phyloP scores from a whole-genome alignment of 1,140 invertebrate species.

The Ladona fulva region DNA sequence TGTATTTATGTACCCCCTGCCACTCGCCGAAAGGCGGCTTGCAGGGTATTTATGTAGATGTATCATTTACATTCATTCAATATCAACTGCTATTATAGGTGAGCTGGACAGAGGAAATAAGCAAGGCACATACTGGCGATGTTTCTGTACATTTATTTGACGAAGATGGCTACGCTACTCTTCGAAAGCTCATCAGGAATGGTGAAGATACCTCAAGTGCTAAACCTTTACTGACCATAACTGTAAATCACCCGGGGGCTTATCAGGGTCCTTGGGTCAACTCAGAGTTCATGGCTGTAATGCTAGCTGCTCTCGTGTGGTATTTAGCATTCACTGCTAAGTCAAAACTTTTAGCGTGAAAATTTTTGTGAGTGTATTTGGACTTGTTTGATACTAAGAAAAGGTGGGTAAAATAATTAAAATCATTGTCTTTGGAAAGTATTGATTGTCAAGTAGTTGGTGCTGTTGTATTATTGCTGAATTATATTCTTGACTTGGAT shows the following conservation, averaged over 20 bases:
- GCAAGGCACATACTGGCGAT: conserved; percentile 66
- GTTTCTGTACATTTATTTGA: conserved; percentile 76
- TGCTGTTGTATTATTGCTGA: no score
- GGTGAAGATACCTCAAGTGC: conserved; percentile 54
- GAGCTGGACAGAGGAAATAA: conserved; percentile 82
- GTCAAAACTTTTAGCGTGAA: conserved; percentile 52
- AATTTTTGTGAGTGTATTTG: no score
- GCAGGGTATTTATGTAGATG: no score
- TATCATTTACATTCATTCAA: no score
- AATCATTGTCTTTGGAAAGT: no score
- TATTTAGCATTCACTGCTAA: conserved; percentile 80
- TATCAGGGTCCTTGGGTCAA: conserved; percentile 88
- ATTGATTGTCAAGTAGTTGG: no score
- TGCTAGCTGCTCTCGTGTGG: conserved; percentile 66
- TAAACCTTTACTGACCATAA: conserved; percentile 63
- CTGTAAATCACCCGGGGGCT: conserved; percentile 71
- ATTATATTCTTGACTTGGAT: no score
- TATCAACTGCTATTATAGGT: conserved; percentile 60
- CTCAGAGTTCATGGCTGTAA: conserved; percentile 79
- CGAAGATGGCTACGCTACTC: conserved; percentile 78
- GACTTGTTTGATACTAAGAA: no score
- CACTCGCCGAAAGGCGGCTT: no score
- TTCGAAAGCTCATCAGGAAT: conserved; percentile 64
- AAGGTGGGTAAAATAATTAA: no score
- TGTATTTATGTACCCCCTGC: no score